A percentile compares a stretch with the other conserved stretches of the same genome.
Evolutionary conservation across 2,888 invertebrate species (phyloP).

Genomic region (Phrixothrix hirtus): DNA sequence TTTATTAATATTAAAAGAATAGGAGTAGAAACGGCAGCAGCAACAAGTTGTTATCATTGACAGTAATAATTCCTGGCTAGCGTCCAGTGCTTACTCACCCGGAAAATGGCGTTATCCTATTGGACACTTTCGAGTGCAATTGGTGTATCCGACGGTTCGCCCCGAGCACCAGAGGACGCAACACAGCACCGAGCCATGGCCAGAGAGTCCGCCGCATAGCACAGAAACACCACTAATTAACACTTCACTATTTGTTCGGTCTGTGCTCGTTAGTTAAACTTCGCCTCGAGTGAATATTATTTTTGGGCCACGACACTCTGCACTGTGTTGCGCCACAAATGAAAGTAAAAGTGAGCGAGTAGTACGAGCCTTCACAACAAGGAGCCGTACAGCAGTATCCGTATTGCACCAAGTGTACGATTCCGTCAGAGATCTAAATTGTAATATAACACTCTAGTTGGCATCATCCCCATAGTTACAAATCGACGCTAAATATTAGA

Average conservation of each 20-base stretch:
- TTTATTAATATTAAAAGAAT: background rate
- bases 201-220: constrained; percentile 42
- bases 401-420: constrained; percentile 17
- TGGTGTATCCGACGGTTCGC: constrained; percentile 46
- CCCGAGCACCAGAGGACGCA: constrained; percentile 51
- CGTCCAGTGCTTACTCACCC: constrained; percentile 43
- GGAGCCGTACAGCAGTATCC: constrained; percentile 24
- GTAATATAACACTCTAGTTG: too few relatives aligned
- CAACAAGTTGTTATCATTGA: constrained; percentile 31
- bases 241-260: constrained; percentile 36
- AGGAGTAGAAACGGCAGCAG: constrained; percentile 10
- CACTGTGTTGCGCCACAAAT: constrained; percentile 57
- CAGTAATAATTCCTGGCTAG: constrained; percentile 22
- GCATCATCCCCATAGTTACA: constrained; percentile 42
- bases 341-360: constrained; percentile 58
- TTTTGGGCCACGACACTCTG: constrained; percentile 56
- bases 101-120: constrained; percentile 48
- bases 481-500: constrained; percentile 45
- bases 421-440: constrained; percentile 20
- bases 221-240: constrained; percentile 39
- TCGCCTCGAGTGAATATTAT: constrained; percentile 53
- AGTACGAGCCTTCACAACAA: constrained; percentile 37
- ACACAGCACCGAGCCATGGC: constrained; percentile 50
- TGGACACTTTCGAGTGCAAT: constrained; percentile 49
- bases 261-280: constrained; percentile 41